Base-by-base conservation (phyloP, 2,797 vertebrate species). In the Choloepus didactylus region DNA sequence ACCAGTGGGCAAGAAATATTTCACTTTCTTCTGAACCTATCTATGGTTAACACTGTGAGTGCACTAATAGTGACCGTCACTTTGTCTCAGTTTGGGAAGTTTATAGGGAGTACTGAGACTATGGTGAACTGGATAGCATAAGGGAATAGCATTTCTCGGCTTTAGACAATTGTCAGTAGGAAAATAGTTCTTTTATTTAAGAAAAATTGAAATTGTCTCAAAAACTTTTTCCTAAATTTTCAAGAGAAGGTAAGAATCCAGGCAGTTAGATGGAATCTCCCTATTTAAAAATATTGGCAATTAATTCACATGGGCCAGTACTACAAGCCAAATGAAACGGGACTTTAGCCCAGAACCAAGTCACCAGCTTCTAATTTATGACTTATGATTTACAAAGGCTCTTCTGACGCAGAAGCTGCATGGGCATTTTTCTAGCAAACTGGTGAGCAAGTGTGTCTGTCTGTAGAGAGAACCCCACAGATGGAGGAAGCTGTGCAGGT, bases 201-300 rank as follows among this genome's bases (percentile, higher is more conserved):
- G 35, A 31, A 88, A n/a, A 81, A 0, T 51, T 8, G 64, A 49
- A 83, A 72, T 86, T 59, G 15, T 60, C 16, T 83, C 4, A 77
- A 76, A 81, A 49, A 9, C 0, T 3, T 72, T 76, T 72, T 4
- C 54, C 29, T 85, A 89, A 35, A 51, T 51, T 91, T 90, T 87
- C 19, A 82, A 76, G 56, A 69, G 44, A 94, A 89, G 46, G 3
- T 9, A 25, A 15, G 44, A 62, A 70, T 75, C 25, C 56, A 91
- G 49, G 64, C 4, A 64, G 64, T 81, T 35, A 51, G 6, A 27
- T n/a, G 35, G 15, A 87, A 21, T 56, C 54, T 76, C 66, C 14
- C 27, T 87, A 81, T 72, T 87, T 89, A 21, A 86, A 88, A 79
- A 76, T 62, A 51, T 4, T 69, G 92, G 56, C n/a, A 54, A 67